Base-by-base conservation (phyloP, 2,888 invertebrate genomes). In the Steinernema scapterisci region DNA sequence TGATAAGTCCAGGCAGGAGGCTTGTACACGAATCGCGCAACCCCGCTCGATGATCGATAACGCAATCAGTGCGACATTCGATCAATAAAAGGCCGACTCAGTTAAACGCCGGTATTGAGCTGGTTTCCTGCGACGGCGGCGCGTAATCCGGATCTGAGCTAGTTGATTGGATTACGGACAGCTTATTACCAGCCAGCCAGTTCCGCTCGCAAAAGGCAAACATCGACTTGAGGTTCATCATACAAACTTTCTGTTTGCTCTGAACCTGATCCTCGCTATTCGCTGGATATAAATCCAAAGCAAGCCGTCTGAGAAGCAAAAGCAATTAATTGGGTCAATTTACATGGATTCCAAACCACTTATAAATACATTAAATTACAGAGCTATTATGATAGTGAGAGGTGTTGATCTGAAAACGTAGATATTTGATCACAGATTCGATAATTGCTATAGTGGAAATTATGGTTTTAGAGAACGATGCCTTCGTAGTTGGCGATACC, bases 201-300 rank as follows among this genome's bases (percentile, higher is more conserved):
- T 63, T 63, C 63, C 63, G 63, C 63, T 27, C 63, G 63, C 63
- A 63, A 63, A 63, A 63, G 63, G 63, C 63, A 63, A 63, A 63
- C 63, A 63, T 25, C 63, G 16, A 25, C 25, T 63, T 63, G 25
- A 63, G 31, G 63, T 63, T 63, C 63, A 63, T n/a, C 63, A 27
- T 38, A 25, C 63, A 63, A 27, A 63, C 63, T 63, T 63, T 63
- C 23, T 63, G 63, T 63, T 63, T 63, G 63, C 63, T 16, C 63
- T 63, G 63, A 63, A 63, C 63, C 63, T 27, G 63, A 63, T 63
- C 63, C 63, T 63, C 63, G 27, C 31, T 6, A 31, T 31, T 27
- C 48, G 16, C 48, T 19, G 5, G 63, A 38, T 27, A 31, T n/a
- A 9, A 38, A 38, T 3, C 38, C 5, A 38, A 9, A 38, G 38